Evolutionary conservation across 35 echinoderm and acorn worm genomes (phyloP).

Genomic region (Acanthaster planci): DNA sequence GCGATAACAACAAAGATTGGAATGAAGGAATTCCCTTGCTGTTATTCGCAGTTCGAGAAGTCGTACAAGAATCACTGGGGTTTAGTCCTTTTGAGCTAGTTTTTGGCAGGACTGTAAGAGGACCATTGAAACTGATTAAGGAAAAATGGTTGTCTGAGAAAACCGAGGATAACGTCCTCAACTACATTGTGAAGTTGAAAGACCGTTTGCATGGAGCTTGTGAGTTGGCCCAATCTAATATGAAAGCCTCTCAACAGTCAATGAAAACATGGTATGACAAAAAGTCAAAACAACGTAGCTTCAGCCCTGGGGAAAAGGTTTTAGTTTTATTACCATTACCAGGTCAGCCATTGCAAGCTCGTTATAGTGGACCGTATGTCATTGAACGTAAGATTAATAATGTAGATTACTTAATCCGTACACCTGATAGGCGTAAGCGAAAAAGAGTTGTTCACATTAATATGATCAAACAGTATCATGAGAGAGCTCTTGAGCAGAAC

Average conservation of each 20-base stretch:
- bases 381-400: slow-evolving; percentile 31
- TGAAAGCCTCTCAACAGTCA: slow-evolving; percentile 42
- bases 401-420: slow-evolving; percentile 43
- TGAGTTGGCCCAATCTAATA: slow-evolving; percentile 51
- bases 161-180: slow-evolving; percentile 37
- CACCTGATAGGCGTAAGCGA: slow-evolving; percentile 53
- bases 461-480: slow-evolving; percentile 28
- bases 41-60: slow-evolving; percentile 68
- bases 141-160: slow-evolving; percentile 59
- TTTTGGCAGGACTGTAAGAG: slow-evolving; percentile 69
- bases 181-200: slow-evolving; percentile 78
- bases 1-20: slow-evolving; percentile 73
- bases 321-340: slow-evolving; percentile 36
- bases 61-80: slow-evolving; percentile 58
- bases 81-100: slow-evolving; percentile 70
- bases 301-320: slow-evolving; percentile 54
- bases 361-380: slow-evolving; percentile 37
- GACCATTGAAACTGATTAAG: slow-evolving; percentile 66
- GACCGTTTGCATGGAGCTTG: slow-evolving; percentile 39
- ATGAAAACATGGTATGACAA: slow-evolving; percentile 76
- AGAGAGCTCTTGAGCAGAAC: neutral
- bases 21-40: slow-evolving; percentile 67
- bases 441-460: slow-evolving; percentile 43
- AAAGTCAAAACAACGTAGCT: slow-evolving; percentile 7
- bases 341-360: slow-evolving; percentile 46